Conservation (phyloP, 2,888 invertebrate species). For the Hoplodrina ambigua region DNA sequence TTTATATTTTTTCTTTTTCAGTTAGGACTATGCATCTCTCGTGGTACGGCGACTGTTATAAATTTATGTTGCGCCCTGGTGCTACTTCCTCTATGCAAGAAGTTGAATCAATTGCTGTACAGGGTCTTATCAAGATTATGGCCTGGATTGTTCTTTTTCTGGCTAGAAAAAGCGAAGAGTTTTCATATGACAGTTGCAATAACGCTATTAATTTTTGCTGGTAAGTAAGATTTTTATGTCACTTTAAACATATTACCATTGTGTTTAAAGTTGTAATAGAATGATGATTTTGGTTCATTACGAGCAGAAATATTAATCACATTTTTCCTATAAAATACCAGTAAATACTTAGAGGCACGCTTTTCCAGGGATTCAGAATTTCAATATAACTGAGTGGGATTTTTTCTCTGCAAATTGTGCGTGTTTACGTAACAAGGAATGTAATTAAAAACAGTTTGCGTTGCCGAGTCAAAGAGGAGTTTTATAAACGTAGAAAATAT, state of each 20-base stretch:
- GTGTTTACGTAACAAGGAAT: slow-evolving; percentile 53
- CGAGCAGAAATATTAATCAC: slow-evolving; percentile 18
- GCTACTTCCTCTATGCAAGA: slow-evolving; percentile 88
- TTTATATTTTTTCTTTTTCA: slow-evolving; percentile 72
- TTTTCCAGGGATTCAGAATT: slow-evolving; percentile 18
- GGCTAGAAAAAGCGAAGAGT: slow-evolving; percentile 88
- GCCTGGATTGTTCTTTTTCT: slow-evolving; percentile 84
- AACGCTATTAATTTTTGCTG: slow-evolving; percentile 86
- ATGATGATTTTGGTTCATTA: slow-evolving; percentile 16
- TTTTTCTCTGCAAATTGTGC: slow-evolving; percentile 38
- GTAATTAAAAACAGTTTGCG: slow-evolving; percentile 50
- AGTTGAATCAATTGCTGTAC: slow-evolving; percentile 85
- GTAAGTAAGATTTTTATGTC: slow-evolving; percentile 73
- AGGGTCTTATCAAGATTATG: slow-evolving; percentile 78
- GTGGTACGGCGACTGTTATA: slow-evolving; percentile 89
- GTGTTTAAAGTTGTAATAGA: slow-evolving; percentile 15
- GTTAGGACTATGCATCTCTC: slow-evolving; percentile 89
- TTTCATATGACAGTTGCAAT: slow-evolving; percentile 89
- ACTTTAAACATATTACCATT: not conserved
- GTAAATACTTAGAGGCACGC: not conserved
- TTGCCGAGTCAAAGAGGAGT: slow-evolving; percentile 45
- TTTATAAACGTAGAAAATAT: slow-evolving; percentile 45
- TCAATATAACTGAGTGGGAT: slow-evolving; percentile 12
- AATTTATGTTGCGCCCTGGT: slow-evolving; percentile 84
- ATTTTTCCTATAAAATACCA: slow-evolving; percentile 20